Evolutionary conservation across 2,113 vertebrate species (phyloP), one percentile per base, ranked within the genome.

Genomic region (Ovis aries): DNA sequence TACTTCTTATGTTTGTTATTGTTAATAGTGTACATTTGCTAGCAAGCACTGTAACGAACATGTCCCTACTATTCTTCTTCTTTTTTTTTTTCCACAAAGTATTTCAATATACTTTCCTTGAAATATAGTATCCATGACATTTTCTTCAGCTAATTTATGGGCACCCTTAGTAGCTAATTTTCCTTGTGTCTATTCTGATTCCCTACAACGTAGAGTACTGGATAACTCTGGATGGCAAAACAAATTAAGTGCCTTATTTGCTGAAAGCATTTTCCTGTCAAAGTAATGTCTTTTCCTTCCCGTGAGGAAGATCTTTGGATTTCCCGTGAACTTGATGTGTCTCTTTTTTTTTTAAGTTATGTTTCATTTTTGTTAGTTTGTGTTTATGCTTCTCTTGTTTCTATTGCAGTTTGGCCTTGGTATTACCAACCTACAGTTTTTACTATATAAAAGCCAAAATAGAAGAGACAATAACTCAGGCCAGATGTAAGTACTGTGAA

Each of bases 391-490:
- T 97, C 3, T 98, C 92, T 98, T 74, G 84, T 99, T 98, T 99
- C 98, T 99, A 48, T 98, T 99, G 90, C 99, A 99, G 99, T 99
- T 99, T 99, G 99, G 99, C 99, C 91, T 98, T 99, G 98, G 99
- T 99, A 96, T 99, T 99, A 98, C 99, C 99, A 85, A 99, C 99
- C 98, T 99, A 99, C 99, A 99, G 99, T 98, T 99, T 99, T 99
- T 99, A 99, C 99, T 99, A 99, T 98, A 99, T 99, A 99, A 99
- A 99, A 99, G 99, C 99, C 94, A 99, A 99, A 98, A 99, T 99
- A 97, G 99, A 99, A 78, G 99, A 99, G 94, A 98, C 99, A 95
- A 99, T 99, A 98, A 99, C 95, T 97, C 99, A 99, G 99, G 99
- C 99, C 81, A 99, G 98, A 98, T 99, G 99, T 99, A 99, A 99